These are phyloP conservation scores for Chunga burmeisteri DNA, from an alignment of 2,113 vertebrate genomes.

Conservation along the genomic window DNA sequence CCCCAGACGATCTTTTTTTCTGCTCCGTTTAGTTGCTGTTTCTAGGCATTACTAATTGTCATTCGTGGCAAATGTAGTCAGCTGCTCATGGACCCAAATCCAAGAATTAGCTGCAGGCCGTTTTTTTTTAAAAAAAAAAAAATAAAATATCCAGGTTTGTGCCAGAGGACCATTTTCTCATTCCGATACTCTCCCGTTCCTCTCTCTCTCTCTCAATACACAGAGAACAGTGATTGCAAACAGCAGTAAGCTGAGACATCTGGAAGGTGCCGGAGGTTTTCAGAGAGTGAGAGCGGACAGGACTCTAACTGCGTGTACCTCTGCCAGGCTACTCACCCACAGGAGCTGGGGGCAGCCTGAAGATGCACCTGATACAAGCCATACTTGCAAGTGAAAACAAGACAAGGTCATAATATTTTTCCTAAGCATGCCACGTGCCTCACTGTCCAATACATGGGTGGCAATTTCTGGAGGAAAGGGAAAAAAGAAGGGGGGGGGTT, in stretches of 20 bases:
- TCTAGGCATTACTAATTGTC: conserved; percentile 25
- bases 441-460: background rate
- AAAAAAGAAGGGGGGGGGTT: background rate
- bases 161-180: background rate
- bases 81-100: background rate
- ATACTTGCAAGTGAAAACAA: background rate
- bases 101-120: background rate
- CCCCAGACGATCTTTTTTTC: background rate
- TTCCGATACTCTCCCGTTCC: background rate
- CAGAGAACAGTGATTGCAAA: background rate
- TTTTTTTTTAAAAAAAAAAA: background rate
- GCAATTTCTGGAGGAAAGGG: background rate
- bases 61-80: background rate
- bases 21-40: conserved; percentile 51
- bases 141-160: background rate
- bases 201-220: background rate
- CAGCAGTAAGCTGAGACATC: background rate
- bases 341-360: background rate
- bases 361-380: background rate
- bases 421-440: background rate
- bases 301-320: background rate
- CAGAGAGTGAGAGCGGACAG: background rate
- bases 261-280: background rate
- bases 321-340: background rate
- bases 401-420: background rate